Conservation (phyloP, 2,113 vertebrate species). For the Crotalus helleri region DNA sequence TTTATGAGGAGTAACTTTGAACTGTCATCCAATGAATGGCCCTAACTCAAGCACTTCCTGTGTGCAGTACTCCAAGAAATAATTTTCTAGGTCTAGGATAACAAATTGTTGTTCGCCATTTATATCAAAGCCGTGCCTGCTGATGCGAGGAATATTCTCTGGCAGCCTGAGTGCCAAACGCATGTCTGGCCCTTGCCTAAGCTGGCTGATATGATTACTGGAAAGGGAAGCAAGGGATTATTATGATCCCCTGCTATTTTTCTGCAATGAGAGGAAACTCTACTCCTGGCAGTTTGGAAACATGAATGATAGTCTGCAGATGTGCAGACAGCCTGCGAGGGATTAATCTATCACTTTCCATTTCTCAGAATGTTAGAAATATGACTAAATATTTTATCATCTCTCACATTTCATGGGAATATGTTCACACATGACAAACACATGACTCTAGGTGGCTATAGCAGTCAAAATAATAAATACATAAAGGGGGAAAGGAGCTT, state of each 20-base stretch:
- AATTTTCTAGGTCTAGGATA: neutral
- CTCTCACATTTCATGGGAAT: neutral
- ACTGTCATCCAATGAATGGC: neutral
- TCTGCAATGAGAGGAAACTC: neutral
- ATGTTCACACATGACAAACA: neutral
- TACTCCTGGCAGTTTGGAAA: neutral
- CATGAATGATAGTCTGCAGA: neutral
- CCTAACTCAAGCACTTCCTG: neutral
- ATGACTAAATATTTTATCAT: constrained; percentile 6
- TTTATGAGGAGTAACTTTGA: neutral
- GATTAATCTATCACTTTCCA: neutral
- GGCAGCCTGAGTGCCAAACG: neutral
- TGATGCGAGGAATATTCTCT: neutral
- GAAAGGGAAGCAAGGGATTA: neutral
- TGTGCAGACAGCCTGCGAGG: neutral
- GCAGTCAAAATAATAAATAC: neutral
- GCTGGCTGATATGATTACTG: neutral
- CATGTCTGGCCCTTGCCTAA: neutral
- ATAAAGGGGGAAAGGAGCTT: neutral
- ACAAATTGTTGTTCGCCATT: neutral
- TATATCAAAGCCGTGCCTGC: neutral
- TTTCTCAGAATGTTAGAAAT: neutral
- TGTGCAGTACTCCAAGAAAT: neutral
- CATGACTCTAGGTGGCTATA: neutral
- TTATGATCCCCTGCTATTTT: neutral